Evolutionary conservation across 2,113 vertebrate genomes (phyloP).

Genomic region (Plestiodon gilberti): DNA sequence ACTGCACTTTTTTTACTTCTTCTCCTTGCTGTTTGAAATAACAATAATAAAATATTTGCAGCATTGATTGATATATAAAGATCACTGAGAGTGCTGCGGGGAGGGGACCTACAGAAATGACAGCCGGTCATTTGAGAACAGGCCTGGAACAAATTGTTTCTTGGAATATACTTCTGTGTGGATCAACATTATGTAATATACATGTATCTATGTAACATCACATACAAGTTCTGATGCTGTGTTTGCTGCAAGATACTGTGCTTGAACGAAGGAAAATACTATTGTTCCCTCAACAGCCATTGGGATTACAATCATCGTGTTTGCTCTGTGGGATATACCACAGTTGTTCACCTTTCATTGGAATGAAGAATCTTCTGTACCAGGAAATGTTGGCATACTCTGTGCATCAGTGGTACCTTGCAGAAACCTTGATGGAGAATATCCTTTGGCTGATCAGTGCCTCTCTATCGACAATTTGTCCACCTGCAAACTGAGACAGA

Average conservation of each 20-base stretch:
- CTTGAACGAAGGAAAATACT: conserved; percentile 60
- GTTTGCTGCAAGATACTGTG: conserved; percentile 75
- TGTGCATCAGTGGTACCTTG: conserved; percentile 58
- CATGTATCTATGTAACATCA: conserved; percentile 74
- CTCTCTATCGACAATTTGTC: conserved; percentile 32
- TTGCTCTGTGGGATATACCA: conserved; percentile 71
- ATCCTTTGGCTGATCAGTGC: conserved; percentile 32
- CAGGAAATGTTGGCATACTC: conserved; percentile 78
- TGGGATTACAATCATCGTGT: conserved; percentile 75
- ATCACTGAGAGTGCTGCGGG: conserved; percentile 63
- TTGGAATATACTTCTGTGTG: conserved; percentile 70
- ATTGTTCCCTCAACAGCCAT: conserved; percentile 56
- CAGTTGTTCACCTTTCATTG: conserved; percentile 70
- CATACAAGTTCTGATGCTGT: conserved; percentile 67
- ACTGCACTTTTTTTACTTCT: conserved; percentile 94
- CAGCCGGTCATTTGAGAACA: conserved; percentile 60
- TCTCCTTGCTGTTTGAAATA: conserved; percentile 82
- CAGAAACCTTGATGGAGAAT: conserved; percentile 49
- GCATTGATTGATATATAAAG: conserved; percentile 78
- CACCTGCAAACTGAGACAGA: not conserved
- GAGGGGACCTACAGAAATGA: conserved; percentile 65
- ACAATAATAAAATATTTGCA: conserved; percentile 67
- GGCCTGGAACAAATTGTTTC: conserved; percentile 78
- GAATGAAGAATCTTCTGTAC: conserved; percentile 75
- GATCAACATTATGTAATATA: conserved; percentile 77